A percentile compares a stretch with the other conserved stretches of the same genome.
Conservation (phyloP, 2,797 vertebrate species). For the Hapalemur alaotrensis region DNA sequence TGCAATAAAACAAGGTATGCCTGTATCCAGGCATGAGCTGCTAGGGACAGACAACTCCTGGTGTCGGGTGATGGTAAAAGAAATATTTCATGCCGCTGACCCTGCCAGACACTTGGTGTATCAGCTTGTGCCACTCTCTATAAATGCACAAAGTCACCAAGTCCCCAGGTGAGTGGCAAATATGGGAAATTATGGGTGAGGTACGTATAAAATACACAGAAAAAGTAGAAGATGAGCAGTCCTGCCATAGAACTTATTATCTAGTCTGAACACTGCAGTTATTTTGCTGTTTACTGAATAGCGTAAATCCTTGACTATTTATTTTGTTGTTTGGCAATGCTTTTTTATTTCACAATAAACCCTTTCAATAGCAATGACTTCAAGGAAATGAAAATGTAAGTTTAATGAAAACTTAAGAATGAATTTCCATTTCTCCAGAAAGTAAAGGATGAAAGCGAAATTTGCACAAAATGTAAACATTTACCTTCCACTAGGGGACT, state of each 20-base stretch:
- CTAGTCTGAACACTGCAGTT: neutral
- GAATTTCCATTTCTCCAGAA: neutral
- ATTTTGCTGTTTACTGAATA: neutral
- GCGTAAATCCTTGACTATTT: neutral
- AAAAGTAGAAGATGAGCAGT: neutral
- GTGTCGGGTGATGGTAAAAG: neutral
- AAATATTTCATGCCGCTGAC: neutral
- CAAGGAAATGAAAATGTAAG: neutral
- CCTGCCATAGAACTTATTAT: neutral
- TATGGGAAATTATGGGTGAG: neutral
- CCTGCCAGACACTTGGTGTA: neutral
- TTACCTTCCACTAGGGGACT: neutral
- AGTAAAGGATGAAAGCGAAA: neutral
- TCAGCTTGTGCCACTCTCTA: neutral
- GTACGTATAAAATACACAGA: neutral
- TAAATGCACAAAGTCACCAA: neutral
- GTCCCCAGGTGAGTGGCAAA: neutral
- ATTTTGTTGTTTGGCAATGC: neutral
- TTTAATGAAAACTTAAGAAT: neutral
- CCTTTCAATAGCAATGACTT: neutral
- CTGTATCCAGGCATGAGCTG: neutral
- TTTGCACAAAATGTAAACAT: neutral
- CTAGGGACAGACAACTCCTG: neutral
- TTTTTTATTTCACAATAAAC: neutral
- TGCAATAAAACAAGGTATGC: neutral